Percentiles rank a stretch among this genome's conserved stretches.
phyloP scores from a whole-genome alignment of 2,113 vertebrate genomes.

The Noctilio leporinus region DNA sequence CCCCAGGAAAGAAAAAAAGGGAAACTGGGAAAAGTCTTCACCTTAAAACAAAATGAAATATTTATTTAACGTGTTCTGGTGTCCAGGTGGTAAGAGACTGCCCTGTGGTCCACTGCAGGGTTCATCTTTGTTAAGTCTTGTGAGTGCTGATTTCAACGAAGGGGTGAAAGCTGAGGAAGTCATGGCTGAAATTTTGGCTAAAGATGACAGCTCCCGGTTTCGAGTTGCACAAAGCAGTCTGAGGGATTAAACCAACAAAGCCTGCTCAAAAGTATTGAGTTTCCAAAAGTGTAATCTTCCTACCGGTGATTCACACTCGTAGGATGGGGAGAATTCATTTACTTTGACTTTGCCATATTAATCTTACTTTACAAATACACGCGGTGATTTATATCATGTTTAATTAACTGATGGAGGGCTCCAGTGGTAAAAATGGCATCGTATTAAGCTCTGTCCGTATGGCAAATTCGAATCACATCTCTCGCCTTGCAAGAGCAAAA shows the following conservation, averaged over 20 bases:
- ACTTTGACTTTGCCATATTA: slow-evolving; percentile 80
- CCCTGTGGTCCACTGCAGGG: slow-evolving; percentile 79
- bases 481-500: slow-evolving; percentile 84
- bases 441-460: slow-evolving; percentile 83
- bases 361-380: slow-evolving; percentile 86
- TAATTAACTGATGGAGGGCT: slow-evolving; percentile 89
- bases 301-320: slow-evolving; percentile 77
- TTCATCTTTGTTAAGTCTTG: slow-evolving; percentile 83
- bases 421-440: slow-evolving; percentile 82
- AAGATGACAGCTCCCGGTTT: slow-evolving; percentile 85
- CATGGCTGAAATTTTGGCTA: slow-evolving; percentile 86
- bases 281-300: slow-evolving; percentile 84
- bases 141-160: slow-evolving; percentile 81
- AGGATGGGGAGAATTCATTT: slow-evolving; percentile 77
- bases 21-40: slow-evolving; percentile 50
- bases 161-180: slow-evolving; percentile 84
- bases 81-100: slow-evolving; percentile 80
- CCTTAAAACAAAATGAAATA: slow-evolving; percentile 79
- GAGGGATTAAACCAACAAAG: slow-evolving; percentile 85
- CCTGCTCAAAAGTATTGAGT: slow-evolving; percentile 84
- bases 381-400: slow-evolving; percentile 86
- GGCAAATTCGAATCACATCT: slow-evolving; percentile 85
- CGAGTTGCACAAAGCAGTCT: slow-evolving; percentile 81
- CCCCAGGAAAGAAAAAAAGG: slow-evolving; percentile 34
- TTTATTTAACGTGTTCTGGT: slow-evolving; percentile 80